These are phyloP conservation scores for Mellivora capensis DNA, from an alignment of 2,113 vertebrate species.

Conservation along the genomic window DNA sequence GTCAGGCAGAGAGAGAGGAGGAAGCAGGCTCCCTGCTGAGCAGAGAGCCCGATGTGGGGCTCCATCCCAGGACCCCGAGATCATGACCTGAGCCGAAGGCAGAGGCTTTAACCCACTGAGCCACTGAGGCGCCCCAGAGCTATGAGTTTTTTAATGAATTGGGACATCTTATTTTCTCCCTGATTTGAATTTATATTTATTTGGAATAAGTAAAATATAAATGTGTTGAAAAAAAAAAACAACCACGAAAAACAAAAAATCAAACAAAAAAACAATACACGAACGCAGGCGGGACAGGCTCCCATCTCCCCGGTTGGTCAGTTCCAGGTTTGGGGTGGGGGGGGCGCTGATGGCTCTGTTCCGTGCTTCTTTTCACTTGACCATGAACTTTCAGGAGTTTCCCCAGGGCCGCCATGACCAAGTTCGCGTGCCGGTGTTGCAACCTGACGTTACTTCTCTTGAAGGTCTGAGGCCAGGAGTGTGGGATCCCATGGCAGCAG, in stretches of 20 bases:
- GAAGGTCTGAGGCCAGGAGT: neutral
- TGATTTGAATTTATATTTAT: neutral
- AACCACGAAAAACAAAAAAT: too few species aligned
- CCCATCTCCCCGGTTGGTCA: neutral
- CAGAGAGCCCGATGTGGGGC: too few species aligned
- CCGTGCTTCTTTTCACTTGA: neutral
- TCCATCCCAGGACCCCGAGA: too few species aligned
- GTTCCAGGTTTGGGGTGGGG: too few species aligned
- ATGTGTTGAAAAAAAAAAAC: neutral
- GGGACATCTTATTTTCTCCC: neutral
- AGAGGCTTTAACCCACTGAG: too few species aligned
- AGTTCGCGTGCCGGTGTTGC: accelerated
- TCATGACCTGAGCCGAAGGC: too few species aligned
- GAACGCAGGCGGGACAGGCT: neutral
- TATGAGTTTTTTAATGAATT: neutral
- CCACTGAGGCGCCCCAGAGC: too few species aligned
- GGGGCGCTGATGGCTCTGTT: neutral
- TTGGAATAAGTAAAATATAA: neutral
- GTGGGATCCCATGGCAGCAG: neutral
- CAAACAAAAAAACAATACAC: too few species aligned
- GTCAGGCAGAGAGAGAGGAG: too few species aligned
- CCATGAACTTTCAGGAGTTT: neutral
- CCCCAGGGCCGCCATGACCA: neutral
- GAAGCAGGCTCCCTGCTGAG: too few species aligned
- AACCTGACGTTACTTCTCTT: neutral